Evolutionary conservation across 2,113 vertebrate genomes (phyloP), one percentile per base, ranked within the genome.

Genomic region (Oncorhynchus nerka): DNA sequence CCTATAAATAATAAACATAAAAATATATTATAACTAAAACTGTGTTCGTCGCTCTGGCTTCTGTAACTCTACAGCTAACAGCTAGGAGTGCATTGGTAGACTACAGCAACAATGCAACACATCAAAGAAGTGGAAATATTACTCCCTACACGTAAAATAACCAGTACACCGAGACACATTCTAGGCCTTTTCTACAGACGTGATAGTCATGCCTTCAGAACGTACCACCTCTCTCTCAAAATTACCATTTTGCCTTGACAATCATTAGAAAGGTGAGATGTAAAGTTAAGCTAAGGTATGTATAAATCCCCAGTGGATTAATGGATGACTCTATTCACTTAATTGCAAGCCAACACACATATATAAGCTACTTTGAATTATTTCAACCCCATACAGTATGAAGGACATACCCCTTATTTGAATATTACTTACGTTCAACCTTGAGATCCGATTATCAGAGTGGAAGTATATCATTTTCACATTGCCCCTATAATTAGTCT

Each of bases 311-410:
- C 32, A 45, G 66, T 85, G 78, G 79, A 84, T 80, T 80, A 83
- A 85, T 73, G 86, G 90, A 89, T 90, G 81, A 81, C 87, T 81
- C 81, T 75, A 81, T 84, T 77, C 80, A 83, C 78, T 90, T 93
- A 92, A 92, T 90, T 89, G 70, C 83, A 91, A 91, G 83, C 77
- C 75, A 34, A 20, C 51, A 61, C 45, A 59, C 64, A 75, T 79
- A 74, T 69, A 78, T 71, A 75, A 32, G 62, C 22, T 69, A 51
- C 39, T 51, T 75, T 67, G 73, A 71, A 76, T 68, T 20, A 76
- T 71, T 78, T 76, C 55, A 70, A 66, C 69, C 61, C 32, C 30
- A 39, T 2, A 39, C 7, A 9, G 39, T 45, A 45, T 45, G 39
- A 45, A 11, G 39, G 39, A 0, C 39, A 20, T 34, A 34, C 22